Evolutionary conservation across 2,797 vertebrate genomes (phyloP).

Genomic region (Selene dorsalis): DNA sequence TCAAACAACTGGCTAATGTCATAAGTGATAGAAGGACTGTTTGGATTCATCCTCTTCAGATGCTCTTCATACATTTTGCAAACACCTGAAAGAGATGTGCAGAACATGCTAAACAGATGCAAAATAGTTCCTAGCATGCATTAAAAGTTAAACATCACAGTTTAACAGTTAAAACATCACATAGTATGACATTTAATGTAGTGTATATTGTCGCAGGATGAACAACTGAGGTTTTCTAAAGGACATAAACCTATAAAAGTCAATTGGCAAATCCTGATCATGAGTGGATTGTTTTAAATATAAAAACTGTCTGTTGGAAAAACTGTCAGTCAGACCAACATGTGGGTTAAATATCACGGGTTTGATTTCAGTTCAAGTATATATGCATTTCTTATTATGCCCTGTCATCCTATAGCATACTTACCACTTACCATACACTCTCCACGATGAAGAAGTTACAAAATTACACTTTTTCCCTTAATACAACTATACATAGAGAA

Average conservation of each 20-base stretch:
- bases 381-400: no score
- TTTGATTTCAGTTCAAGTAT: not conserved
- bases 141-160: not conserved
- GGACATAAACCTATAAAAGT: not conserved
- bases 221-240: not conserved
- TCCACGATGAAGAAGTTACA: not conserved
- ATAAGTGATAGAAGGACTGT: slow-evolving; percentile 98
- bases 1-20: slow-evolving; percentile 99
- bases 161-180: not conserved
- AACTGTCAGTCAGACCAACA: not conserved
- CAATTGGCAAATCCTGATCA: not conserved
- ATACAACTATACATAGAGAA: not conserved
- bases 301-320: not conserved
- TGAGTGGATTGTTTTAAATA: not conserved
- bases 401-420: not conserved
- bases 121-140: slow-evolving; percentile 2
- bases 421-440: not conserved
- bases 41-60: slow-evolving; percentile 99
- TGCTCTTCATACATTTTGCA: slow-evolving; percentile 99
- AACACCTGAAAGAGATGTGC: slow-evolving; percentile 85
- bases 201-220: not conserved
- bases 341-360: not conserved
- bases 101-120: slow-evolving; percentile 16
- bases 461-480: not conserved
- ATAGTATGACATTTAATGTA: not conserved